Percentiles rank a stretch among this genome's conserved stretches.
These are phyloP conservation scores for Meteorus colon DNA, from an alignment of 2,888 invertebrate genomes.

Conservation along the genomic window DNA sequence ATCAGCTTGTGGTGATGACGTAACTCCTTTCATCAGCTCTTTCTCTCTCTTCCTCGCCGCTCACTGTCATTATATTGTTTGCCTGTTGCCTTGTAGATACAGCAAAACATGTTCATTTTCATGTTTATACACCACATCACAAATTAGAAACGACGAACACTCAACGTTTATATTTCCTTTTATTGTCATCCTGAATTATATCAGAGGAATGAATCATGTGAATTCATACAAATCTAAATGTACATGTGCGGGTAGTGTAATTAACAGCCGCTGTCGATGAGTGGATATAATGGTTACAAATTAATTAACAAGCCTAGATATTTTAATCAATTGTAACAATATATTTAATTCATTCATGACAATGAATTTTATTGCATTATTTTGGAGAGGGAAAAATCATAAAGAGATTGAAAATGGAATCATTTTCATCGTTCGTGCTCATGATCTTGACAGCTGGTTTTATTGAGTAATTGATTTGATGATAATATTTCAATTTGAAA, in stretches of 20 bases:
- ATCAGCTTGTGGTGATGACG: slow-evolving; percentile 30
- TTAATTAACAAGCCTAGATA: slow-evolving; percentile 15
- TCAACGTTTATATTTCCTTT: no score
- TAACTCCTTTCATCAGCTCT: slow-evolving; percentile 37
- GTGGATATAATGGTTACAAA: slow-evolving; percentile 19
- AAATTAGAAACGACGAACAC: no score
- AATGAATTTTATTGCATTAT: background rate
- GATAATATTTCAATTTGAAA: no score
- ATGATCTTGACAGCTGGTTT: no score
- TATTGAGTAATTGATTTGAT: no score
- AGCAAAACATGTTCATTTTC: slow-evolving; percentile 35
- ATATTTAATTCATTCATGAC: background rate
- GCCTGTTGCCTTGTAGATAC: slow-evolving; percentile 25
- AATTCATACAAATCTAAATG: background rate
- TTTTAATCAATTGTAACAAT: background rate
- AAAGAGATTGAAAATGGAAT: background rate
- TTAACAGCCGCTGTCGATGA: background rate
- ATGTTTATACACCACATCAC: slow-evolving; percentile 34
- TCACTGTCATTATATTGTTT: slow-evolving; percentile 5
- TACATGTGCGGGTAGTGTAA: background rate
- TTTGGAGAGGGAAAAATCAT: background rate
- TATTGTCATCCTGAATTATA: no score
- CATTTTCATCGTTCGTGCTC: background rate
- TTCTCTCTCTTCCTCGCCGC: background rate
- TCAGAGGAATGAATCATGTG: no score